Evolutionary conservation across 2,888 invertebrate species (phyloP).

Genomic region (Catocala sponsa): DNA sequence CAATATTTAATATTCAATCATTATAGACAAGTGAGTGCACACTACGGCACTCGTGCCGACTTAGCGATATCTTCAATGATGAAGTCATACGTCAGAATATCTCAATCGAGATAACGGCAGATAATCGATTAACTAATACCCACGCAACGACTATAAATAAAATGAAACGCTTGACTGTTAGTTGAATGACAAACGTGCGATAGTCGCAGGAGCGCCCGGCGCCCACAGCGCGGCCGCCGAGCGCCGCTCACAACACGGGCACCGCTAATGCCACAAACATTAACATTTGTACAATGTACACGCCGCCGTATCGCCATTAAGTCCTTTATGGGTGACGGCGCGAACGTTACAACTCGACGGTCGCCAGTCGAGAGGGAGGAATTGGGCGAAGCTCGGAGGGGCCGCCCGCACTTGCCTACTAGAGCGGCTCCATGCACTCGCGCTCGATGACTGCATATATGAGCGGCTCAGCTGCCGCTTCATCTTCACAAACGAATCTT

Average conservation of each 20-base stretch:
- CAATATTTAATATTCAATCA: conserved; percentile 20
- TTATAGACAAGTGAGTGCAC: no score
- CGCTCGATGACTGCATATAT: conserved; percentile 69
- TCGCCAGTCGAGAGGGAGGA: conserved; percentile 57
- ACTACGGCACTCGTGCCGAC: conserved; percentile 16
- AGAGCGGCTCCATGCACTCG: conserved; percentile 63
- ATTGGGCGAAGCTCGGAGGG: conserved; percentile 63
- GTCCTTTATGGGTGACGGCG: conserved; percentile 72
- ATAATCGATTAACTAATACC: conserved; percentile 72
- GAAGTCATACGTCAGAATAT: conserved; percentile 64
- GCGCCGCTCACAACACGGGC: conserved; percentile 63
- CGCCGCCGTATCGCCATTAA: conserved; percentile 81
- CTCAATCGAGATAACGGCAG: conserved; percentile 66
- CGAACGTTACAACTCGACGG: conserved; percentile 65
- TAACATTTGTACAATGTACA: conserved; percentile 74
- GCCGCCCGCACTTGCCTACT: conserved; percentile 60
- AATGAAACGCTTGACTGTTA: conserved; percentile 82
- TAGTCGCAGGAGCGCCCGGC: conserved; percentile 73
- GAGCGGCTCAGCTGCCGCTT: conserved; percentile 80
- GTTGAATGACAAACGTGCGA: conserved; percentile 80
- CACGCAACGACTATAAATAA: conserved; percentile 80
- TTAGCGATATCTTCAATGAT: conserved; percentile 48
- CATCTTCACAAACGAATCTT: conserved; percentile 68
- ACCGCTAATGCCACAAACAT: conserved; percentile 73
- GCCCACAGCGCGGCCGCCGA: conserved; percentile 46